Percentiles rank a stretch among this genome's conserved stretches.
Conservation (phyloP, 2,113 vertebrate genomes). For the Etia nguti region DNA sequence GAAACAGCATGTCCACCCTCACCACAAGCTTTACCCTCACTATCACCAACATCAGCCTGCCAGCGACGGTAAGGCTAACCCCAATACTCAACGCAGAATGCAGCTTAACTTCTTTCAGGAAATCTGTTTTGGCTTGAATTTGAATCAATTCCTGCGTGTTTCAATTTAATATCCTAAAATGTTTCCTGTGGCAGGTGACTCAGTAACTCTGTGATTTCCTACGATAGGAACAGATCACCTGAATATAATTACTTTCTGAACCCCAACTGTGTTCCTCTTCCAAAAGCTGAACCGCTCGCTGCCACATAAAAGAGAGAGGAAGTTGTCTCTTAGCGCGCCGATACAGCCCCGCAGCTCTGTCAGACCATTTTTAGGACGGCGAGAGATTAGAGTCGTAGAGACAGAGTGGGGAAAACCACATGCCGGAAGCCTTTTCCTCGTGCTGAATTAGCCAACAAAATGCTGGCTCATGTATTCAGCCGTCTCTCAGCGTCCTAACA, state of each 20-base stretch:
- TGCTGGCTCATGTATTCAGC: slow-evolving; percentile 52
- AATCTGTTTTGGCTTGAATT: neutral
- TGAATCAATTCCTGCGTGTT: neutral
- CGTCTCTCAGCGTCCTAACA: slow-evolving; percentile 34
- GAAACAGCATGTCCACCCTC: slow-evolving; percentile 79
- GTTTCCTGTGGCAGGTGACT: slow-evolving; percentile 4
- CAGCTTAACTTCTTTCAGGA: neutral
- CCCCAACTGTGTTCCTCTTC: neutral
- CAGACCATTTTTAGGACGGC: slow-evolving; percentile 25
- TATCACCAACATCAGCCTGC: slow-evolving; percentile 76
- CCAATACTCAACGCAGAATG: neutral
- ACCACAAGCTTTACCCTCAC: slow-evolving; percentile 75
- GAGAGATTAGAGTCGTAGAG: slow-evolving; percentile 33
- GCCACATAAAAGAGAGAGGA: slow-evolving; percentile 49
- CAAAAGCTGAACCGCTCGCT: neutral
- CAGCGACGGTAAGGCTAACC: slow-evolving; percentile 69
- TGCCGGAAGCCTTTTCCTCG: slow-evolving; percentile 48
- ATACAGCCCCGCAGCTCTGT: slow-evolving; percentile 29
- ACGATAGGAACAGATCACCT: neutral
- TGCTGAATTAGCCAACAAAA: slow-evolving; percentile 50
- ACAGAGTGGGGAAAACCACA: slow-evolving; percentile 47
- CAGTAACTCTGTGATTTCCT: neutral
- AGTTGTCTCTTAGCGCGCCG: neutral
- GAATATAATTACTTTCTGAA: neutral
- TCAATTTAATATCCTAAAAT: slow-evolving; percentile 8